Evolutionary conservation across 2,888 invertebrate species (phyloP), one percentile per base, ranked within the genome.

Genomic region (Nomada flava): DNA sequence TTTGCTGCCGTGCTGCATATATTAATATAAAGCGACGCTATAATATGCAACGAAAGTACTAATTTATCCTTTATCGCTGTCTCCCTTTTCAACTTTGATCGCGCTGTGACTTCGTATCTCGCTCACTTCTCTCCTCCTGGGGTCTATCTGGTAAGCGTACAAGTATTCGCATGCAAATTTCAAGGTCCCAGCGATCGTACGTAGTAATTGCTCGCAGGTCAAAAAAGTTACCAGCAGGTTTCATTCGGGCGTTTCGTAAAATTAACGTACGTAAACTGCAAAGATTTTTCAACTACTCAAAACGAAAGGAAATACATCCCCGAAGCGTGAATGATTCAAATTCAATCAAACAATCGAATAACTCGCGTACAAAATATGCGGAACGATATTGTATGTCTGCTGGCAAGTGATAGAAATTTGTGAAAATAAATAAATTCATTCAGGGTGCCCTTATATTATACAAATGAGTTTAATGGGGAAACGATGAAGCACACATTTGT

Each of bases 31-130:
- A 69, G 42, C 47, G 4, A 10, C 57, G 26, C n/a, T 42, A 59
- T 69, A 47, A 44, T 59, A 57, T 44, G 44, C 26, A 44, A 0
- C 2, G 44, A 47, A 57, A 69, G 44, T 59, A 36, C 26, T 47
- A 69, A 59, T 69, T 69, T 57, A 59, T 57, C 57, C 69, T 59
- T 26, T 29, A 69, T 23, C 26, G 9, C 44, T n/a, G 57, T 47
- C 26, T 69, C 55, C 44, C 57, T 59, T n/a, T 15, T 57, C 26
- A 57, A 69, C 44, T 59, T 44, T 44, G 26, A 26, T 59, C 57
- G n/a, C 42, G 18, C 42, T 18, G 68, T n/a, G 69, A 69, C 44
- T 57, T 57, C 10, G 23, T 44, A 57, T 57, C 26, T 57, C 53
- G 36, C 53, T 18, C 23, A 15, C 67, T 53, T 10, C 3, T 26